Percentiles rank a stretch among this genome's conserved stretches.
phyloP scores from a whole-genome alignment of 2,797 vertebrate genomes.

The Limosa lapponica region DNA sequence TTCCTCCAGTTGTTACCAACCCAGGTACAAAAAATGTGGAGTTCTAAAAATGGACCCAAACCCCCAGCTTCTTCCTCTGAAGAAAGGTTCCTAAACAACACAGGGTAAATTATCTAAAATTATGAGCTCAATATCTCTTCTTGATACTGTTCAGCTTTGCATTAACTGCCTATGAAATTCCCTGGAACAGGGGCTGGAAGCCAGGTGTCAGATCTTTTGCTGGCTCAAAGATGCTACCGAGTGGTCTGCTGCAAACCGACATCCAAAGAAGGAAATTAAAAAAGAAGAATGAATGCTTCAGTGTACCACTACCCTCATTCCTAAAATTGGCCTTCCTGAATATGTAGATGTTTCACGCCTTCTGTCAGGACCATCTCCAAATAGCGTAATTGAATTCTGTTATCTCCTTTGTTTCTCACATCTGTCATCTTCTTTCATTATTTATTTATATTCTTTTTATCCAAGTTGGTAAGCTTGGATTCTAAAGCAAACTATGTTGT shows the following conservation, averaged over 20 bases:
- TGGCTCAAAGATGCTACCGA: slow-evolving; percentile 45
- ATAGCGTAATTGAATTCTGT: slow-evolving; percentile 67
- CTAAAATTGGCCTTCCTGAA: slow-evolving; percentile 38
- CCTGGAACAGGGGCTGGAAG: neutral
- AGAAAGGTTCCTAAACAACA: neutral
- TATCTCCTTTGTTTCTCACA: slow-evolving; percentile 37
- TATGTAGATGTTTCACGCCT: slow-evolving; percentile 41
- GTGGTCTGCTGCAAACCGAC: slow-evolving; percentile 53
- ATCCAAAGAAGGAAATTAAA: slow-evolving; percentile 66
- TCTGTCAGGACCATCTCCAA: slow-evolving; percentile 68
- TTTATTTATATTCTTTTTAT: slow-evolving; percentile 41
- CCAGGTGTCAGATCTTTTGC: slow-evolving; percentile 48
- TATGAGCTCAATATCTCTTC: slow-evolving; percentile 34
- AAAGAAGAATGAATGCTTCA: slow-evolving; percentile 69
- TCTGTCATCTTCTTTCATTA: slow-evolving; percentile 33
- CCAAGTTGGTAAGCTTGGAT: neutral
- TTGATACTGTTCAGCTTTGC: slow-evolving; percentile 22
- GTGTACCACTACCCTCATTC: slow-evolving; percentile 4
- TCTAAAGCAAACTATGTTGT: neutral
- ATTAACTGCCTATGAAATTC: neutral
- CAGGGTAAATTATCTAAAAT: neutral
- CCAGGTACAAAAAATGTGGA: neutral
- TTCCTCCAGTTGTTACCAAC: neutral
- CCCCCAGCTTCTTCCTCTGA: neutral
- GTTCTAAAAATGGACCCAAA: neutral